These are phyloP conservation scores for Cyanoliseus patagonus DNA, from an alignment of 2,113 vertebrate genomes.

Conservation along the genomic window DNA sequence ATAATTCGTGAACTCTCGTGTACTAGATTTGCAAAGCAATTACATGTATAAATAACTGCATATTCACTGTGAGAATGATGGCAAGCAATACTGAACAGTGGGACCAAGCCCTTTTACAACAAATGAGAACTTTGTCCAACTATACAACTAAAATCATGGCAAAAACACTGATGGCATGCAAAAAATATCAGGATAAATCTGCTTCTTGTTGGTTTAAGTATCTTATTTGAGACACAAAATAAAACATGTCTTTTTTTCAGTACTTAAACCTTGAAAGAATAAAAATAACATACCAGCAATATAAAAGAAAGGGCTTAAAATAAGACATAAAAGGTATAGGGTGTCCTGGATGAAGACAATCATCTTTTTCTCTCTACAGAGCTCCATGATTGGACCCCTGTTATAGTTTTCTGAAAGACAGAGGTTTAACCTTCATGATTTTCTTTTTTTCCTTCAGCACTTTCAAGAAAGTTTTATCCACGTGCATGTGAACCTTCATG, in stretches of 20 bases:
- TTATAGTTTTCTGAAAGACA: background rate
- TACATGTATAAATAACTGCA: background rate
- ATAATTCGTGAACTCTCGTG: background rate
- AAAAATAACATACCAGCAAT: background rate
- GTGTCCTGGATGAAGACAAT: background rate
- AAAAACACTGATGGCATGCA: background rate
- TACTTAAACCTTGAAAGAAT: background rate
- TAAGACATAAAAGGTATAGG: background rate
- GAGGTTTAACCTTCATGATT: background rate
- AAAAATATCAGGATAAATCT: background rate
- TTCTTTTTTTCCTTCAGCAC: background rate
- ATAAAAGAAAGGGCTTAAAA: background rate
- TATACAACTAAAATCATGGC: background rate
- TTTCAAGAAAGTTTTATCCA: background rate
- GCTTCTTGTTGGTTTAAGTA: background rate
- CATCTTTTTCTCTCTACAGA: background rate
- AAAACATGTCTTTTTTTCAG: background rate
- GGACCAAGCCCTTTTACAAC: background rate
- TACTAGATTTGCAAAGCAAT: background rate
- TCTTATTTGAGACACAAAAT: background rate
- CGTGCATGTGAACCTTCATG: background rate
- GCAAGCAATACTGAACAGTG: background rate
- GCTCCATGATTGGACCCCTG: background rate
- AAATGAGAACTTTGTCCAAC: background rate
- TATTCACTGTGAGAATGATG: background rate